Percentiles rank a stretch among this genome's conserved stretches.
Evolutionary conservation across 2,797 vertebrate species (phyloP).

Genomic region (Lithobates sylvaticus): DNA sequence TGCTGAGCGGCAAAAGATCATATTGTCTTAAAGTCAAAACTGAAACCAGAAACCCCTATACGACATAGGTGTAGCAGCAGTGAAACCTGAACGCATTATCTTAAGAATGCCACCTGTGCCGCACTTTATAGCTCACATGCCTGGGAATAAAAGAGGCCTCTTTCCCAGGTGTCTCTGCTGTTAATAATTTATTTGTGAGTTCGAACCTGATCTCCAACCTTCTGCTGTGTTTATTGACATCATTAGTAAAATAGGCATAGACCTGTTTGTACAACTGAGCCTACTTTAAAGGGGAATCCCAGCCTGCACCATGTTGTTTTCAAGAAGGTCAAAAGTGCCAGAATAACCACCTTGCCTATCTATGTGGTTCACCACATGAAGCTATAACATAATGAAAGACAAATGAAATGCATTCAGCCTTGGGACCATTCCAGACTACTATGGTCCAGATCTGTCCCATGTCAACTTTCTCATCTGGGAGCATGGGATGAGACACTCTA

Average conservation of each 20-base stretch:
- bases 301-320: not conserved
- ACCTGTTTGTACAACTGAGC: not conserved
- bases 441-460: too few species aligned
- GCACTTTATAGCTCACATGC: conserved; percentile 29
- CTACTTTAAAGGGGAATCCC: not conserved
- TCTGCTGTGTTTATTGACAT: conserved; percentile 38
- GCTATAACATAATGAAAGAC: too few species aligned
- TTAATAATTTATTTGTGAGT: conserved; percentile 50
- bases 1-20: conserved; percentile 41
- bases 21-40: conserved; percentile 48
- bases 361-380: too few species aligned
- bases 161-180: conserved; percentile 55
- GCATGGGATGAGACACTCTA: too few species aligned
- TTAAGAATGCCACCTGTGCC: conserved; percentile 52
- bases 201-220: conserved; percentile 51
- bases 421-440: too few species aligned
- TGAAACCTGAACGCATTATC: conserved; percentile 52
- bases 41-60: conserved; percentile 41
- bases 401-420: too few species aligned
- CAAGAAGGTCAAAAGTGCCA: too few species aligned
- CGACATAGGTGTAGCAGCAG: conserved; percentile 44
- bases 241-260: conserved; percentile 37
- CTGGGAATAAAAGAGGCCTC: conserved; percentile 18
- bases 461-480: too few species aligned
- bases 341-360: too few species aligned